Percentiles rank a stretch among this genome's conserved stretches.
Conservation (phyloP, 37 sponge, comb jelly and placozoan species). For the Oscarella lobularis region DNA sequence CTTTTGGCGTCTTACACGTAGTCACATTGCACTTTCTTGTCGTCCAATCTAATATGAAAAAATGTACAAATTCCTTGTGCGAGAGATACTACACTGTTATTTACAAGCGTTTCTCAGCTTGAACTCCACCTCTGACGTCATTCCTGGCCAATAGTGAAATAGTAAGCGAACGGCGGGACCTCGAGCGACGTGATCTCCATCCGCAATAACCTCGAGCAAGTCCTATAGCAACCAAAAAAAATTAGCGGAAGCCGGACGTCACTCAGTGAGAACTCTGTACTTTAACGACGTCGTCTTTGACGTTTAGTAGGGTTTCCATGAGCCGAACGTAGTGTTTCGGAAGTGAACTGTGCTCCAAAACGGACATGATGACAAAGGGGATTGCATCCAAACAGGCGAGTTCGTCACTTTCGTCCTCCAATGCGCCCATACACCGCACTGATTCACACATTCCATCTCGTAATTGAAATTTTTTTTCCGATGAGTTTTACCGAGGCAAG, state of each 20-base stretch:
- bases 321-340: background rate
- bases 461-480: too few relatives aligned
- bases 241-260: background rate
- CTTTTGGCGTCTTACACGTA: background rate
- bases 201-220: background rate
- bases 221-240: background rate
- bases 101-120: background rate
- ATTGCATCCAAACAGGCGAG: too few relatives aligned
- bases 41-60: background rate
- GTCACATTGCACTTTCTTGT: background rate
- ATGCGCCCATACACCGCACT: too few relatives aligned
- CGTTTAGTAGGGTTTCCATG: background rate
- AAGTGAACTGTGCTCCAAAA: background rate
- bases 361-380: background rate
- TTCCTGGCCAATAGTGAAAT: background rate
- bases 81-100: background rate
- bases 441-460: too few relatives aligned
- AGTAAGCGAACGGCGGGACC: background rate
- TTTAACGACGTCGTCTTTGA: background rate
- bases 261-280: background rate
- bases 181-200: background rate
- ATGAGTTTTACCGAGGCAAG: too few relatives aligned
- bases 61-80: background rate
- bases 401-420: too few relatives aligned
- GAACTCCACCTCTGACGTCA: background rate